These are phyloP conservation scores for Magallana angulata DNA, from an alignment of 1,140 invertebrate genomes.

Conservation along the genomic window DNA sequence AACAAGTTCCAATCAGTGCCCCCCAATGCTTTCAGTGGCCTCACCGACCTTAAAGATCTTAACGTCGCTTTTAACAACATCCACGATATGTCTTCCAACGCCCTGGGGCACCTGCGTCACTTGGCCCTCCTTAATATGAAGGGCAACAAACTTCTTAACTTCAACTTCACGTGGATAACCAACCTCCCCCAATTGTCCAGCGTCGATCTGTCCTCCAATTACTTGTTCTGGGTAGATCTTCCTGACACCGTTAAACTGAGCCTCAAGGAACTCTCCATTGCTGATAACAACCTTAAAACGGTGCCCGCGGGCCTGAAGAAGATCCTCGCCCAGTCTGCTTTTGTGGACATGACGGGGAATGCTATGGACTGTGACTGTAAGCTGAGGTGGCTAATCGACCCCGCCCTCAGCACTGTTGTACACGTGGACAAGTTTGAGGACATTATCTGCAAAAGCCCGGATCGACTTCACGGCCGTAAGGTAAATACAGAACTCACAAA, in stretches of 20 bases:
- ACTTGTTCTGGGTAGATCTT: conserved; percentile 53
- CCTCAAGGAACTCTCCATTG: conserved; percentile 46
- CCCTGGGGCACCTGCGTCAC: conserved; percentile 41
- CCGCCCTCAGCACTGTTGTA: conserved; percentile 16
- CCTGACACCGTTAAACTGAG: conserved; percentile 41
- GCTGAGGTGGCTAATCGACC: conserved; percentile 45
- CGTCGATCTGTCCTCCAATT: conserved; percentile 49
- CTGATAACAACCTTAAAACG: conserved; percentile 50
- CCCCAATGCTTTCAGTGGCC: conserved; percentile 40
- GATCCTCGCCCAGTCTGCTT: conserved; percentile 43
- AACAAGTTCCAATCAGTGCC: conserved; percentile 47
- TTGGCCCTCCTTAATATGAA: conserved; percentile 42
- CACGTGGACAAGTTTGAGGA: conserved; percentile 43
- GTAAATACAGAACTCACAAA: not conserved
- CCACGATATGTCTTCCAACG: conserved; percentile 37
- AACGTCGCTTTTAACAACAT: conserved; percentile 46
- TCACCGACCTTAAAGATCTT: conserved; percentile 50
- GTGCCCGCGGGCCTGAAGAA: conserved; percentile 42
- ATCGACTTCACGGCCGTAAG: conserved; percentile 45
- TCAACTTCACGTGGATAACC: conserved; percentile 52
- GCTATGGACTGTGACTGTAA: conserved; percentile 53
- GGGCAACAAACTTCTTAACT: conserved; percentile 48
- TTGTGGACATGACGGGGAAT: conserved; percentile 45
- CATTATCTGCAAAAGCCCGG: conserved; percentile 49
- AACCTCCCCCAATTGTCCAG: conserved; percentile 45